Base-by-base conservation (phyloP, 1,140 invertebrate species). In the Tetragonula clypearis region DNA sequence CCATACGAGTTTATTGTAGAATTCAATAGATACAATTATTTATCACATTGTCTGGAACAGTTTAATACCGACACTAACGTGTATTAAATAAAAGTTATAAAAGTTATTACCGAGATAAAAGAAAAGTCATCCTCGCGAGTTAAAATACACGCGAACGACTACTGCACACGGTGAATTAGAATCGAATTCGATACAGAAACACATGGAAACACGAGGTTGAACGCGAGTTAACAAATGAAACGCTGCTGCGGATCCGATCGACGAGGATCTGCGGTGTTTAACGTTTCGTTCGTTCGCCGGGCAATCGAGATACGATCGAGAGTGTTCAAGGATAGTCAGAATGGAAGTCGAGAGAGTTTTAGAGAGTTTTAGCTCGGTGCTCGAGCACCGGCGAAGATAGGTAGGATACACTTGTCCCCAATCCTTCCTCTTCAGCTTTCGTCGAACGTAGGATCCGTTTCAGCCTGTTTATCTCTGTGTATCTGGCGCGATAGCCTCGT, bases 281-380 rank as follows among this genome's bases (percentile, higher is more conserved):
- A 19, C 71, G 49, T 1, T 30, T 49, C 21, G 5, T 6, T 72
- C 15, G 26, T 74, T 56, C n/a, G n/a, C 41, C 49, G 73, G 35
- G 8, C 49, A 41, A 14, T 53, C n/a, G 26, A 66, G 49, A 53
- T 62, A 56, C 66, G 58, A 82, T 82, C 80, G 72, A 66, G 71
- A 17, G n/a, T 15, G 15, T 82, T 23, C n/a, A 4, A 82, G 15
- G 14, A 41, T 17, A 14, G 41, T 8, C n/a, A 14, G 66, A 84
- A 79, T 79, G 56, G 68, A 79, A 84, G 82, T 72, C 76, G 68
- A 84, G 76, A 84, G 82, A 55, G 82, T n/a, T 71, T 84, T 84
- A 60, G 41, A 55, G 23, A 35, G 35, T 35, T 35, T 35, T 35
- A 35, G 35, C 35, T 35, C 11, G 41, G 17, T 21, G 30, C 62